These are phyloP conservation scores for Brachyrhaphis roseni DNA, from an alignment of 2,797 vertebrate species.

Conservation along the genomic window DNA sequence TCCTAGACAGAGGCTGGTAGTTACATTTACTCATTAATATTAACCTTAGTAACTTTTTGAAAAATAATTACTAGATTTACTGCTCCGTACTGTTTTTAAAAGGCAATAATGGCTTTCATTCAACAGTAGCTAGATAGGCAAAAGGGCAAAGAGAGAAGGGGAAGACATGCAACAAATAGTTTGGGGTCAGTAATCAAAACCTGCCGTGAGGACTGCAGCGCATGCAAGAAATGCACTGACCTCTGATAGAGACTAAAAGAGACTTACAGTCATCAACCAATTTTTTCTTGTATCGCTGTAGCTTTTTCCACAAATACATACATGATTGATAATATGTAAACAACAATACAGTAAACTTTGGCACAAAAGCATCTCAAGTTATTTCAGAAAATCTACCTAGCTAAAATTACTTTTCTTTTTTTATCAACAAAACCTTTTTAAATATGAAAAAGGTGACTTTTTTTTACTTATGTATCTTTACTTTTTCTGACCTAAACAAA, in stretches of 20 bases:
- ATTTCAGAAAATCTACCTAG: not conserved
- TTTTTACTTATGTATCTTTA: slow-evolving; percentile 1
- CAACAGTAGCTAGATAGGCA: too few relatives aligned
- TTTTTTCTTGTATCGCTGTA: not conserved
- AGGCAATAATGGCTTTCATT: too few relatives aligned
- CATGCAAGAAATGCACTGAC: too few relatives aligned
- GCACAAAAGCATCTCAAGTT: not conserved
- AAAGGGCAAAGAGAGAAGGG: too few relatives aligned
- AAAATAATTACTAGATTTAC: too few relatives aligned
- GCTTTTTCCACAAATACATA: not conserved
- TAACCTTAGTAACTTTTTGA: not conserved
- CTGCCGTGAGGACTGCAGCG: too few relatives aligned
- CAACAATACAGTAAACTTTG: not conserved
- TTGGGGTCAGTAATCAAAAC: too few relatives aligned
- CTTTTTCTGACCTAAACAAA: not conserved
- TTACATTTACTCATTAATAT: not conserved
- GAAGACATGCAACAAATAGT: too few relatives aligned
- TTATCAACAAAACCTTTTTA: not conserved
- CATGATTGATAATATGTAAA: not conserved
- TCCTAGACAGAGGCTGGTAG: not conserved
- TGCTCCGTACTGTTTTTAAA: too few relatives aligned
- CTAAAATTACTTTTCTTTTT: not conserved
- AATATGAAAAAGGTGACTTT: not conserved
- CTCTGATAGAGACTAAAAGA: not conserved
- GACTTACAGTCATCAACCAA: not conserved